Base-by-base conservation (phyloP, 2,888 invertebrate genomes). In the Cheilosia urbana region DNA sequence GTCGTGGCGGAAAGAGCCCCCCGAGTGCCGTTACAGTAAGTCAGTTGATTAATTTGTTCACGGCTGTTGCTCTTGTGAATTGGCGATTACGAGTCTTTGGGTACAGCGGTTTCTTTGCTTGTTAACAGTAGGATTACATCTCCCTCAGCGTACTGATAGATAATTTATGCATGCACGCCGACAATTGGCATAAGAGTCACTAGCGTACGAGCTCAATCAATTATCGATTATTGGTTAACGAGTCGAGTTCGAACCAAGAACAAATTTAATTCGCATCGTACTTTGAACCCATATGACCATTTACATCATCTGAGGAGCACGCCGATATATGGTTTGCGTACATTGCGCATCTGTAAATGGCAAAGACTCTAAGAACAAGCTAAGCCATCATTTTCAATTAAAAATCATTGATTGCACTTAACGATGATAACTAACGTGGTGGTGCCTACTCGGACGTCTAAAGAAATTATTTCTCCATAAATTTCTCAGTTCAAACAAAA, bases 391-490 rank as follows among this genome's bases (percentile, higher is more conserved):
- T 71, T 81, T 81, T 85, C 85, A 85, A 85, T 85, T 85, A 85
- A 85, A 81, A 85, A 71, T 72, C 76, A 81, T 85, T 85, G 85
- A 85, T 81, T 81, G 81, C 81, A 85, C 85, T 85, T 85, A 85
- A 81, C 85, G 76, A 72, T 65, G 72, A 81, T 85, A 76, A 63
- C 81, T 81, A 57, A 77, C 80, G 71, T 80, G 42, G 30, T 58
- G 68, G n/a, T 49, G 80, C 62, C 57, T 62, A 76, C 66, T 49
- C 76, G 30, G 80, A 85, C 71, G 80, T 81, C 85, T 17, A 68
- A 76, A 77, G 81, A 85, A 85, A 85, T 85, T 72, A 85, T 85
- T 85, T 85, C 81, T 85, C 85, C 76, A 85, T 85, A 85, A 85
- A 81, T 80, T 85, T 76, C 76, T 66, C 66, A 78, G 66, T 55